Evolutionary conservation across 2,797 vertebrate species (phyloP).

Genomic region (Spheniscus humboldti): DNA sequence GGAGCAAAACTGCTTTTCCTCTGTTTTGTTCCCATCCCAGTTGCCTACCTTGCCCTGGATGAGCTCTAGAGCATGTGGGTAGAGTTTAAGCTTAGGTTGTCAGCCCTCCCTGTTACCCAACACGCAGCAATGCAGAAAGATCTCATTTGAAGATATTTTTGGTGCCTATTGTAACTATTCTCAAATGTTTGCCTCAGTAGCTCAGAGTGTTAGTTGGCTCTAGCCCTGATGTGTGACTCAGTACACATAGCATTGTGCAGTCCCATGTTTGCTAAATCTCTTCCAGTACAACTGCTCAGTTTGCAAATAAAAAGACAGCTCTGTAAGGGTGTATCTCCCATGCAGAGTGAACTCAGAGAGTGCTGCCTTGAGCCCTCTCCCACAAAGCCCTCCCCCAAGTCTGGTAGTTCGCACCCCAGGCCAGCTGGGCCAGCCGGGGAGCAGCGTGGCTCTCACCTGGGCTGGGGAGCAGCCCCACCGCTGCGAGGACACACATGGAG

Average conservation of each 20-base stretch:
- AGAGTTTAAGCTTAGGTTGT: constrained; percentile 6
- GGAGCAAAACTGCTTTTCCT: background rate
- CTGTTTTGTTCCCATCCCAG: background rate
- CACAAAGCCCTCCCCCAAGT: background rate
- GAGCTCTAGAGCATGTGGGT: constrained; percentile 25
- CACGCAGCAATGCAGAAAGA: constrained; percentile 53
- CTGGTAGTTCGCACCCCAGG: background rate
- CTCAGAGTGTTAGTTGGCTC: constrained; percentile 46
- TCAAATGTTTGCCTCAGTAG: constrained; percentile 58
- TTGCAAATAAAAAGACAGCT: constrained; percentile 62
- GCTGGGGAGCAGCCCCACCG: background rate
- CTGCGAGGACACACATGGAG: accelerated
- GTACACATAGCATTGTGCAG: constrained; percentile 28
- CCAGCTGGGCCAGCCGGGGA: background rate
- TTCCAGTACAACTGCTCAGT: constrained; percentile 51
- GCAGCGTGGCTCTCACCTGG: accelerated
- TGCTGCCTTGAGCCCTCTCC: background rate
- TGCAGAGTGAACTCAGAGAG: background rate
- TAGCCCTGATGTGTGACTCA: constrained; percentile 56
- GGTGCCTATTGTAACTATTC: constrained; percentile 58
- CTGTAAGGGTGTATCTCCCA: background rate
- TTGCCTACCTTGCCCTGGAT: background rate
- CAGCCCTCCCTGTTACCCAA: constrained; percentile 28
- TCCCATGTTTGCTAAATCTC: constrained; percentile 53
- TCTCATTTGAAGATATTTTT: constrained; percentile 60